Base-by-base conservation (phyloP, 2,888 invertebrate genomes). In the Xiphydria camelus region DNA sequence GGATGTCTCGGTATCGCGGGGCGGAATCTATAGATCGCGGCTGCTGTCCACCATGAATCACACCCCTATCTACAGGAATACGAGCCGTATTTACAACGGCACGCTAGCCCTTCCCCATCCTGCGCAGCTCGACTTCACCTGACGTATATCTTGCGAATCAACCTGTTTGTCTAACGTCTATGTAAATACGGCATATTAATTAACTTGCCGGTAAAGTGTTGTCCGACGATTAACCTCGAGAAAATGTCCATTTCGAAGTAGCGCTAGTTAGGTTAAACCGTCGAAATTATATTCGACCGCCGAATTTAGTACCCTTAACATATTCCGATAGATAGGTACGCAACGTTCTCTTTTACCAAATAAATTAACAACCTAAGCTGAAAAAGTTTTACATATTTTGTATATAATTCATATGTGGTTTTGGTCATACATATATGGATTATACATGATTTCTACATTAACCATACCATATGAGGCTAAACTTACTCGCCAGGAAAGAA, bases 141-240 rank as follows among this genome's bases (percentile, higher is more conserved):
- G 41, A 46, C 51, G 55, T 68, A 66, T 69, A 69, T 70, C 70
- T 68, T 66, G 62, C 64, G 57, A 64, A 71, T 68, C 70, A 70
- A 70, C 71, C 59, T 71, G 70, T 71, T 71, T 69, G 71, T 68
- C 69, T 69, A 70, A 70, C 67, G 70, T 68, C 68, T 70, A 71
- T 72, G 71, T 68, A 71, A 72, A 72, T 72, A 68, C 63, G 65
- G 64, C 66, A 68, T 71, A 69, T 67, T 71, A 68, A 71, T 72
- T 70, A 68, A 64, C 61, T 53, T 58, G 62, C 64, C 63, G 61
- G 64, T 66, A 66, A 70, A 70, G 69, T 70, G 67, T 63, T 57
- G 61, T 60, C 53, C 45, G 49, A 57, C 67, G 59, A 65, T 65
- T 64, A 63, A 61, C 65, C 64, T 55, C 52, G 20, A 56, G 45